These are phyloP conservation scores for Callipepla squamata DNA, from an alignment of 2,113 vertebrate genomes.

Conservation along the genomic window DNA sequence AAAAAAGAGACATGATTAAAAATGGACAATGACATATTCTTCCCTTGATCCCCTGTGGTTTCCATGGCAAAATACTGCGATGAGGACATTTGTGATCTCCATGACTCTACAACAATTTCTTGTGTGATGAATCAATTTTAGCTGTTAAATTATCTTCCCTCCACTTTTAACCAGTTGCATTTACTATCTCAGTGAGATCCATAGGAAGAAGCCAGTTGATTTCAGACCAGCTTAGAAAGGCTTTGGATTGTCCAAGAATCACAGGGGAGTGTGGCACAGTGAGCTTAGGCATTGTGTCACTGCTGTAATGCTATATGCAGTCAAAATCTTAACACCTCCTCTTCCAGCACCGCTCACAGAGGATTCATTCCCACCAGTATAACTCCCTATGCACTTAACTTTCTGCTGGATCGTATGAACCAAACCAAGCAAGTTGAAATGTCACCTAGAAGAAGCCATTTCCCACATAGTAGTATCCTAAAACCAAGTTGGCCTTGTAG, in stretches of 20 bases:
- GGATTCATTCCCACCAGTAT: neutral
- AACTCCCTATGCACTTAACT: fast-evolving
- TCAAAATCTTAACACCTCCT: neutral
- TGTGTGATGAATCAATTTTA: neutral
- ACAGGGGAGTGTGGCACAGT: neutral
- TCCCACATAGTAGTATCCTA: neutral
- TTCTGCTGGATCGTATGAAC: neutral
- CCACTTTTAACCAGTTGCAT: neutral
- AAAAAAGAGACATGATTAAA: neutral
- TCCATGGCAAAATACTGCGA: neutral
- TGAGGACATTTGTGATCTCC: neutral
- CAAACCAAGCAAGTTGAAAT: neutral
- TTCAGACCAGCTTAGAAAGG: neutral
- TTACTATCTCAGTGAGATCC: neutral
- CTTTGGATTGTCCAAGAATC: neutral
- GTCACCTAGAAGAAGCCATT: neutral
- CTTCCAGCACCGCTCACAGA: neutral
- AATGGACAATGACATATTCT: neutral
- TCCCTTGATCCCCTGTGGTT: neutral
- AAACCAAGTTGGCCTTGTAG: neutral
- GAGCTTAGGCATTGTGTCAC: neutral
- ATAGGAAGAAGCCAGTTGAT: neutral
- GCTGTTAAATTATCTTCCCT: neutral
- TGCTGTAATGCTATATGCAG: neutral
- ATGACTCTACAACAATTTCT: neutral